Base-by-base conservation (phyloP, 2,888 invertebrate species). In the Acronicta leporina region DNA sequence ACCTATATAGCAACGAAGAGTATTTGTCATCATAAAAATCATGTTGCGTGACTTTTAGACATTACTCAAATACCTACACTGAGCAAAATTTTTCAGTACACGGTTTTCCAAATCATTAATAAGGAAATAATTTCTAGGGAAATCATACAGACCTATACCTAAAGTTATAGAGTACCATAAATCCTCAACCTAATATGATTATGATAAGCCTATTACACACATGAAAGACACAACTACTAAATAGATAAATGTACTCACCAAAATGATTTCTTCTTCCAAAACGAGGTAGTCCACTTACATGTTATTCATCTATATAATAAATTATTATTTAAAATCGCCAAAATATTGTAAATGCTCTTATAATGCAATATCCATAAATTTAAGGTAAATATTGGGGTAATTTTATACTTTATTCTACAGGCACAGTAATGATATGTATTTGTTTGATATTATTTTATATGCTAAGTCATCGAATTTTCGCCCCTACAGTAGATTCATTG, bases 341-440 rank as follows among this genome's bases (percentile, higher is more conserved):
- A 79, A 74, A 79, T 77, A 66, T 68, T 80, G 65, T 75, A 80
- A 81, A 75, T 69, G 72, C 63, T 77, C 57, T 60, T 71, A 76
- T 45, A 67, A 77, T 76, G 70, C 66, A 75, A 82, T 76, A 73
- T 74, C 77, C 52, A 54, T 76, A 76, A 75, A 79, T 82, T 62
- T 69, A 64, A 15, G 63, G 81, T 83, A 84, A 81, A 82, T 85
- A 83, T 81, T 75, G 64, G 75, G 63, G 73, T 76, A 83, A 79
- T 82, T 85, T 85, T 84, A 81, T 82, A 81, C 81, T 84, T 86
- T 86, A 81, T 70, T 80, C 80, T 92, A 91, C 83, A 93, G 93
- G 93, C 94, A 94, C 93, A 89, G 75, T 84, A 79, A 87, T 93
- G 93, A 94, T 94, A 94, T 94, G 93, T 93, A 92, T 92, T 87